Base-by-base conservation (phyloP, 30 jellyfish, hydroid and myxozoan genomes). In the Catostylus mosaicus region DNA sequence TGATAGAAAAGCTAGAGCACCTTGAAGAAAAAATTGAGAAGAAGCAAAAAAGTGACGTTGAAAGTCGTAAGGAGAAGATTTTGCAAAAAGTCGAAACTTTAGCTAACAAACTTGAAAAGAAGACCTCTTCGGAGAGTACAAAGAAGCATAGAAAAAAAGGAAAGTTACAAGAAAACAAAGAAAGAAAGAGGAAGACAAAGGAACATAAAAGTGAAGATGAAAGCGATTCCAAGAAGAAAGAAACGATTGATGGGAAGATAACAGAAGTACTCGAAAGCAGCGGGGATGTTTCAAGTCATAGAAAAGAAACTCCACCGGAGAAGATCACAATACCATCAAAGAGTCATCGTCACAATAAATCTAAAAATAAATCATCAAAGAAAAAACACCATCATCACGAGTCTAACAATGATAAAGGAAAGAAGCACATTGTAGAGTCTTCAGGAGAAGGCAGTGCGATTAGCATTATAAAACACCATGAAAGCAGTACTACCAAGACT, bases 1-100 rank as follows among this genome's bases (percentile, higher is more conserved):
- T 86, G 85, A 74, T 84, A 38, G 88, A 59, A n/a, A 73, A 62
- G 66, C 29, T 84, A 24, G 92, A 84, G 32, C 94, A 84, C 67
- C 67, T 75, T 27, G 88, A 86, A 57, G 89, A 75, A 29, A 76
- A 73, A 34, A 64, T 76, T 30, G 96, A 76, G 68, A 52, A 52
- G 70, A 86, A 76, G 72, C 89, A 86, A 22, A 76, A 76, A 27
- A 65, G 48, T 30, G 81, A 73, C 29, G 40, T 59, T n/a, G 88
- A 84, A 34, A 54, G 29, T 69, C 80, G 83, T 29, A 70, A 90
- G 48, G 78, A 69, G 30, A 89, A 80, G 32, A 37, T 66, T 11
- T 75, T 73, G 84, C 63, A 70, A 29, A 88, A 88, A 70, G 87
- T 64, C 8, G 89, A 83, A 31, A 65, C 50, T 3, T 24, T 75